These are phyloP conservation scores for Notarius lentiginosus DNA, from an alignment of 2,113 vertebrate species.

Conservation along the genomic window DNA sequence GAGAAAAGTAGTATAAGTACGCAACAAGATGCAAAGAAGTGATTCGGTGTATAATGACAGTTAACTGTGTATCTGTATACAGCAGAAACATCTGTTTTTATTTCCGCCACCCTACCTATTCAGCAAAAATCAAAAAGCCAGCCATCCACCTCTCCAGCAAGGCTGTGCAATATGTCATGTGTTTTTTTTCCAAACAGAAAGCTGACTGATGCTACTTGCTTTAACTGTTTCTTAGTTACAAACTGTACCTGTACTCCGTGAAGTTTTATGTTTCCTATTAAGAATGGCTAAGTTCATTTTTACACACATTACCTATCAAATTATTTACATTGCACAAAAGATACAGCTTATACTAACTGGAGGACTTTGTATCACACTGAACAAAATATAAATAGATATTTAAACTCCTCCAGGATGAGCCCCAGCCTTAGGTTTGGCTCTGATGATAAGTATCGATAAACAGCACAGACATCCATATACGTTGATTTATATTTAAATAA, in stretches of 20 bases:
- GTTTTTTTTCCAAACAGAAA: background rate
- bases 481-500: background rate
- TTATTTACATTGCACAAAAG: background rate
- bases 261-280: too few species aligned
- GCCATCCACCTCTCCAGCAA: background rate
- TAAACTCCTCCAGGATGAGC: background rate
- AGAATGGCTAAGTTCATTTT: too few species aligned
- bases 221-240: background rate
- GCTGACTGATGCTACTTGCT: background rate
- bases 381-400: background rate
- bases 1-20: background rate
- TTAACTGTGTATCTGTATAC: background rate
- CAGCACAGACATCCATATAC: background rate
- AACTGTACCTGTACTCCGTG: too few species aligned
- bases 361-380: background rate
- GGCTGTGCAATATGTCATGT: background rate
- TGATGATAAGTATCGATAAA: background rate
- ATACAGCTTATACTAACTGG: background rate
- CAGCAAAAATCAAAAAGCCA: background rate
- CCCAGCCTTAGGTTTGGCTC: background rate
- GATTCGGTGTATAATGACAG: background rate
- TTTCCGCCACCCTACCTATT: background rate
- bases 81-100: conserved; percentile 2
- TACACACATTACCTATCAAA: background rate
- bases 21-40: background rate